These are phyloP conservation scores for Muntiacus reevesi DNA, from an alignment of 2,113 vertebrate genomes.

Conservation along the genomic window DNA sequence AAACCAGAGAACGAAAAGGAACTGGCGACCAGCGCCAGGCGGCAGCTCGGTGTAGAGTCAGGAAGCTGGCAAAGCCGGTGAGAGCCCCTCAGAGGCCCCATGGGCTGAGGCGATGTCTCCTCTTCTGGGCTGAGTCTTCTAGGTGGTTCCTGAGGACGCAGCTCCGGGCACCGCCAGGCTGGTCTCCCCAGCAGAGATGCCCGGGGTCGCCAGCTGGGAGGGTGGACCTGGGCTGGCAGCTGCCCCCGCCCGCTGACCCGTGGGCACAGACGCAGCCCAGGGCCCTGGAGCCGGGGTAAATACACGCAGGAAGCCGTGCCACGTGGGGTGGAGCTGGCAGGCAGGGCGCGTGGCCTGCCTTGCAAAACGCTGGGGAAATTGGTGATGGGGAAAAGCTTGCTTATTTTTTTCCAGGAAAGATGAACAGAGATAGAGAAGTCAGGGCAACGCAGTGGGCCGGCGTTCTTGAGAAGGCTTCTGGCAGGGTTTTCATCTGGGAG, in stretches of 20 bases:
- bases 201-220: neutral
- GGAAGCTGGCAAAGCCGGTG: neutral
- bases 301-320: neutral
- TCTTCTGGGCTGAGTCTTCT: neutral
- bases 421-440: neutral
- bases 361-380: conserved; percentile 40
- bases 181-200: neutral
- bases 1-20: neutral
- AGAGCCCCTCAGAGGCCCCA: neutral
- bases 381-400: conserved; percentile 35
- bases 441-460: neutral
- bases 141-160: neutral
- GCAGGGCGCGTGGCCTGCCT: neutral
- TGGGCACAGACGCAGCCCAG: neutral
- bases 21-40: too few relatives aligned
- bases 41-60: too few relatives aligned
- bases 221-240: neutral
- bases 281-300: neutral
- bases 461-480: neutral
- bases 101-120: neutral
- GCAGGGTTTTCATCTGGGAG: neutral
- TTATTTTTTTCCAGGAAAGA: conserved; percentile 54
- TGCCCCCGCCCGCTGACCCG: neutral
- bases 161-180: neutral
- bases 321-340: neutral